A percentile compares a stretch with the other conserved stretches of the same genome.
Conservation (phyloP, 1,140 invertebrate genomes). For the Asobara japonica region DNA sequence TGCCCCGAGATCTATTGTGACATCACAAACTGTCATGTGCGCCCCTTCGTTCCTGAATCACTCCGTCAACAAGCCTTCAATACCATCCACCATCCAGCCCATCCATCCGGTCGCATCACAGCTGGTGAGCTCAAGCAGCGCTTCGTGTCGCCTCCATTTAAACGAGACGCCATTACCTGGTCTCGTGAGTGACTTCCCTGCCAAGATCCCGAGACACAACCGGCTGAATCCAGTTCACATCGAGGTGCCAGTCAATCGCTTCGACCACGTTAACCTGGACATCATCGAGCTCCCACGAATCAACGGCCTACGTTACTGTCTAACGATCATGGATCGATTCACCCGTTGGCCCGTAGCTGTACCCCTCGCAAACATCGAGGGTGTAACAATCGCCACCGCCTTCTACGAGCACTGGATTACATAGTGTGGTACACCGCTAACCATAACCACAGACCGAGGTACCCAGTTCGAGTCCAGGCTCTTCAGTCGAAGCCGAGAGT, state of each 20-base stretch:
- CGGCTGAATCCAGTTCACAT: not conserved
- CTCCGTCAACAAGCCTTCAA: not conserved
- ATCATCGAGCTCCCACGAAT: not conserved
- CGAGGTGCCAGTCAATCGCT: not conserved
- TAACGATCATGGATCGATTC: constrained; percentile 8
- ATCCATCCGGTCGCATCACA: not conserved
- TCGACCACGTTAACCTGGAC: constrained; percentile 11
- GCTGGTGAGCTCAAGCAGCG: not conserved
- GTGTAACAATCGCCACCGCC: not conserved
- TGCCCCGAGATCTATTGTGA: not conserved
- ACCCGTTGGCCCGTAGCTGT: not conserved
- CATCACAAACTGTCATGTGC: not conserved
- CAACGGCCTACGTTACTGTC: not conserved
- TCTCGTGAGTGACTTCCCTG: not conserved
- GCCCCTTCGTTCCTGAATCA: not conserved
- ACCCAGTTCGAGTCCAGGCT: constrained; percentile 7
- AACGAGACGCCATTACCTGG: not conserved
- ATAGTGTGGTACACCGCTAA: constrained; percentile 2
- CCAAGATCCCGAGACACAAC: constrained; percentile 7
- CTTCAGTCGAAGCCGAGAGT: too few species aligned
- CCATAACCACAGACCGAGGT: constrained; percentile 12
- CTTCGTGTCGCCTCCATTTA: not conserved
- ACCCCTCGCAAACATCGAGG: not conserved
- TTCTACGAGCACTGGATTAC: not conserved
- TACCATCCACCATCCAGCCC: not conserved